Evolutionary conservation across 2,888 invertebrate genomes (phyloP).

Genomic region (Nomada fabriciana): DNA sequence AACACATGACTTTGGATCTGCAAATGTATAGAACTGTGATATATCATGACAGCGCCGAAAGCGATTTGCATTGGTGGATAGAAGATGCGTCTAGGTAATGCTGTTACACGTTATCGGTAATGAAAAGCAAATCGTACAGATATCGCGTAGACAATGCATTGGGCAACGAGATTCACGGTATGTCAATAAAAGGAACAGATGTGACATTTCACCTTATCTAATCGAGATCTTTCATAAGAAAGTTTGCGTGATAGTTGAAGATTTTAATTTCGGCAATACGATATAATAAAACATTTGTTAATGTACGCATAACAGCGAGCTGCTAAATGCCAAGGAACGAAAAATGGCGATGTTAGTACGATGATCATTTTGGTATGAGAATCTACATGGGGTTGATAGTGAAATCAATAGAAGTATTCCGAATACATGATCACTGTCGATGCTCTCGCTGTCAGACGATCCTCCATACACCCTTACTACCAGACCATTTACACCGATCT

Average conservation of each 20-base stretch:
- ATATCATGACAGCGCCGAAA: neutral
- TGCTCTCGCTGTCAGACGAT: too few species aligned
- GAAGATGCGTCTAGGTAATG: neutral
- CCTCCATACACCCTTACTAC: neutral
- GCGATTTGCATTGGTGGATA: neutral
- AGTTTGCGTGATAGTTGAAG: neutral
- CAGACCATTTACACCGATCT: neutral
- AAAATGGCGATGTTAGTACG: too few species aligned
- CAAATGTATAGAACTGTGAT: neutral
- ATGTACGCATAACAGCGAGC: neutral
- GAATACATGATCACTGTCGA: too few species aligned
- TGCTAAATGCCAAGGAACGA: neutral
- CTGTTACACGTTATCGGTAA: neutral
- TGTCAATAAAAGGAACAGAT: neutral
- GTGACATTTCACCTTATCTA: constrained; percentile 50
- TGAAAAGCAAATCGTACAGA: neutral
- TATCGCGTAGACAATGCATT: neutral
- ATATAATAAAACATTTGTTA: neutral
- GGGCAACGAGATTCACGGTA: neutral
- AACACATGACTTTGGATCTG: constrained; percentile 38
- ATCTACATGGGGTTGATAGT: too few species aligned
- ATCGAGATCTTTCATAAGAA: constrained; percentile 33
- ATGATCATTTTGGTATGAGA: too few species aligned
- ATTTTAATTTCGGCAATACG: neutral
- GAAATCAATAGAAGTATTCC: too few species aligned